Conservation (phyloP, 1,140 invertebrate species). For the Aphidius ervi region DNA sequence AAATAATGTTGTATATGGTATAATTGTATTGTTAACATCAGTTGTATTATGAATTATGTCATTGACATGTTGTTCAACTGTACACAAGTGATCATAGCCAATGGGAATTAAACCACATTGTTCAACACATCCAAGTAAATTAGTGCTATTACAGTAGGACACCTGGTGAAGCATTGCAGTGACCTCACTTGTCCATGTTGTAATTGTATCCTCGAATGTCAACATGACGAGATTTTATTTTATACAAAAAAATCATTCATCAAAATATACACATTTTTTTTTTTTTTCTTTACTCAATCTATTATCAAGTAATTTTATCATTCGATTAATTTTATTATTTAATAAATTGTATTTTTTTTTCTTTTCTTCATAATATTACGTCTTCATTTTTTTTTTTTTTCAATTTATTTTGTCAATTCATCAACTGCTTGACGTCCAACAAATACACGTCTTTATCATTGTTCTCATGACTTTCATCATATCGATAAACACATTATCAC, state of each 20-base stretch:
- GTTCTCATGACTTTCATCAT: background rate
- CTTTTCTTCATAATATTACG: too few relatives aligned
- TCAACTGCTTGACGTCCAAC: constrained; percentile 4
- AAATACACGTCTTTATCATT: constrained; percentile 7
- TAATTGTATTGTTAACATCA: background rate
- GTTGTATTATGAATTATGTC: constrained; percentile 2
- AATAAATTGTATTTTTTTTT: too few relatives aligned
- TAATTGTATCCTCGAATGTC: constrained; percentile 17
- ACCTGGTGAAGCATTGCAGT: constrained; percentile 34
- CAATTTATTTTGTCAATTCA: background rate
- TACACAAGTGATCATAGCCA: constrained; percentile 34
- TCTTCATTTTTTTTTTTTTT: too few relatives aligned
- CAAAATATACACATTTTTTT: too few relatives aligned
- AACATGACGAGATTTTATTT: background rate
- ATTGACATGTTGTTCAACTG: constrained; percentile 16
- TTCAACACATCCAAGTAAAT: constrained; percentile 20
- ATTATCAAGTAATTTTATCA: too few relatives aligned
- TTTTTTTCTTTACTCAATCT: too few relatives aligned
- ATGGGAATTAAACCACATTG: constrained; percentile 18
- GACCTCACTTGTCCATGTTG: constrained; percentile 31
- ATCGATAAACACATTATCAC: too few relatives aligned
- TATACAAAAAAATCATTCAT: too few relatives aligned
- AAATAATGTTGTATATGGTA: constrained; percentile 27
- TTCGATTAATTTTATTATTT: too few relatives aligned
- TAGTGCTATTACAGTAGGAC: constrained; percentile 31